Base-by-base conservation (phyloP, 2,888 invertebrate genomes). In the Cecidostiba fungosa region DNA sequence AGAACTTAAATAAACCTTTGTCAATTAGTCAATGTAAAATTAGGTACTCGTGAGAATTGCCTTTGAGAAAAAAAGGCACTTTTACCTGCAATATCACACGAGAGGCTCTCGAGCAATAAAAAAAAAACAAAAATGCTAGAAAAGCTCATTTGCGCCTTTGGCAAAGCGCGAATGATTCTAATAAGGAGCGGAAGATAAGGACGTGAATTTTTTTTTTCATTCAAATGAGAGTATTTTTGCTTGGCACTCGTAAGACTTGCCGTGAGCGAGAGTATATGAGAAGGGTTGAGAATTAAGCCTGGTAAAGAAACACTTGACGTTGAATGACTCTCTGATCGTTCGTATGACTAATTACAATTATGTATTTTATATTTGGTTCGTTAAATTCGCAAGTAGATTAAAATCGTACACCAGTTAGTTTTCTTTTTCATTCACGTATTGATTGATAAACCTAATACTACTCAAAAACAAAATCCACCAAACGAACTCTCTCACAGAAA, bases 151-250 rank as follows among this genome's bases (percentile, higher is more conserved):
- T 54, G 14, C 32, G 16, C 50, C 19, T 76, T n/a, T 6, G 36
- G 32, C n/a, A n/a, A 50, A 76, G 54, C 29, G 32, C 50, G 32
- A 76, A 54, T 54, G 26, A n/a, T 50, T 74, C 29, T 23, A 54
- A 76, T 23, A 54, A 76, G 74, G 50, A 76, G 32, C 54, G 74
- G 74, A 76, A 54, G 50, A 50, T 10, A 54, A 76, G 74, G 54
- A 50, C n/a, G 16, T 10, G 54, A 70, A 16, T 19, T 70, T 36
- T 70, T 72, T 39, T 72, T 72, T 39, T 12, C 23, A 70, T 10
- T 70, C 14, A 12, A 72, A 23, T 3, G 12, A 19, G 39, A 36
- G 72, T 66, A n/a, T 66, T 8, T 66, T 66, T 8, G 36, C 36
- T 19, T 32, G 19, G 32, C 36, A 70, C 70, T 70, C 6, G 36